Evolutionary conservation across 2,888 invertebrate genomes (phyloP).

Genomic region (Drosophila prostipennis): DNA sequence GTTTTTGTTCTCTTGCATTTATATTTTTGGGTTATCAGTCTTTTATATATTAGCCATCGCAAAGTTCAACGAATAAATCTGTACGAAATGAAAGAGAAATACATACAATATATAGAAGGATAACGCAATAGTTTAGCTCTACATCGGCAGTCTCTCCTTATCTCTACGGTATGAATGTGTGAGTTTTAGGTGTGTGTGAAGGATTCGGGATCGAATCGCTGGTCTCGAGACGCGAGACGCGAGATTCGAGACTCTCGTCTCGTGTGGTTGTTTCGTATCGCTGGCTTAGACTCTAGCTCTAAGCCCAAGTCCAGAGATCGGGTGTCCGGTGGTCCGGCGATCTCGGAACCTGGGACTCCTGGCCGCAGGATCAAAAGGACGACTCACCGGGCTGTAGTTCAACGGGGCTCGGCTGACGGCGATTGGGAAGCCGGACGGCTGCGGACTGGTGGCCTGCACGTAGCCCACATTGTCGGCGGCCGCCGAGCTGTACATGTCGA

Average conservation of each 20-base stretch:
- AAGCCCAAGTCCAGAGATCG: constrained; percentile 6
- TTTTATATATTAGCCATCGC: constrained; percentile 84
- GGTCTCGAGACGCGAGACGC: constrained; percentile 1
- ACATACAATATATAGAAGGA: constrained; percentile 76
- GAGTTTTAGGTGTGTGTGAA: constrained; percentile 15
- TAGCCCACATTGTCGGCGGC: constrained; percentile 95
- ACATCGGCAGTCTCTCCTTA: constrained; percentile 38
- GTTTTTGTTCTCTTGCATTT: constrained; percentile 55
- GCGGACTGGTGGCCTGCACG: constrained; percentile 98
- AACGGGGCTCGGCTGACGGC: constrained; percentile 96
- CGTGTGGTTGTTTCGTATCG: constrained; percentile 24
- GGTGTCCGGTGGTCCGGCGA: background rate
- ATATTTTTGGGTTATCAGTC: constrained; percentile 80
- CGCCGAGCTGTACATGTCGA: constrained; percentile 97
- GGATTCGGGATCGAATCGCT: constrained; percentile 12
- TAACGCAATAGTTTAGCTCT: constrained; percentile 59
- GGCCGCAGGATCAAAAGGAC: constrained; percentile 1
- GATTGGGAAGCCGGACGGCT: constrained; percentile 97
- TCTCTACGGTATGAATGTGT: constrained; percentile 24
- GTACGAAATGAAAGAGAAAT: constrained; percentile 82
- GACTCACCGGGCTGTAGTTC: constrained; percentile 96
- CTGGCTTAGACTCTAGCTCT: constrained; percentile 20
- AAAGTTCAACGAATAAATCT: constrained; percentile 84
- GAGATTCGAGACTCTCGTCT: background rate
- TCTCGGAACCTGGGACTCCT: background rate